A percentile compares a stretch with the other conserved stretches of the same genome.
These are phyloP conservation scores for Ailurus styani DNA, from an alignment of 2,113 vertebrate species.

Conservation along the genomic window DNA sequence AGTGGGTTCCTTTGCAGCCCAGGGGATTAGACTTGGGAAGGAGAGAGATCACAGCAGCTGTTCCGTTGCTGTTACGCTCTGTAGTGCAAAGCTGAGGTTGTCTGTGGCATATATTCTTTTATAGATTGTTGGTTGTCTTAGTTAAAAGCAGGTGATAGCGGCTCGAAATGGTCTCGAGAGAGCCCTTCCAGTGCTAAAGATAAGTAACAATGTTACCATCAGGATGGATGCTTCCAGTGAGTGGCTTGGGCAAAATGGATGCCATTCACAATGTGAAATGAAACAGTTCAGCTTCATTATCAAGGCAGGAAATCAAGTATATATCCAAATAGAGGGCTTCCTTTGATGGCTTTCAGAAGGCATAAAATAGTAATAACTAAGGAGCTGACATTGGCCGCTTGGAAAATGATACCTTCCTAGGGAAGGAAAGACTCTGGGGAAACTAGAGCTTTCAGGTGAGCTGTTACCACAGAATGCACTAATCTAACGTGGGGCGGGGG, in stretches of 20 bases:
- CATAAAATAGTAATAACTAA: background rate
- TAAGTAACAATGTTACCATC: background rate
- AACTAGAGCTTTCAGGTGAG: conserved; percentile 56
- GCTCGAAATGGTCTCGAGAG: background rate
- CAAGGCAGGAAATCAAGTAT: conserved; percentile 14
- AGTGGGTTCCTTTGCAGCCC: background rate
- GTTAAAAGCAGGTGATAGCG: background rate
- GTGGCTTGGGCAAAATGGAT: background rate
- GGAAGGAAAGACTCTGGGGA: conserved; percentile 55
- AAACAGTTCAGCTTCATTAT: background rate
- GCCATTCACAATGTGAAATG: background rate
- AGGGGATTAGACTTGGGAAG: background rate
- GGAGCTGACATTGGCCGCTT: background rate
- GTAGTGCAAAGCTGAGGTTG: background rate
- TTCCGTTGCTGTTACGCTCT: background rate
- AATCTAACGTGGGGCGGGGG: too few species aligned
- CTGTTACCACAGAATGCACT: conserved; percentile 40
- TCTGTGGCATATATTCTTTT: background rate
- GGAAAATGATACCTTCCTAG: conserved; percentile 21
- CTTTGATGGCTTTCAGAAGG: conserved; percentile 39
- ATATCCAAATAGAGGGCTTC: background rate
- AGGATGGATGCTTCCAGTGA: background rate
- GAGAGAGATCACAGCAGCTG: background rate
- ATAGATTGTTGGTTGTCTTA: background rate
- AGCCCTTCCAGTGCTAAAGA: background rate